These are phyloP conservation scores for Melipona beecheii DNA, from an alignment of 2,888 invertebrate species.

Conservation along the genomic window DNA sequence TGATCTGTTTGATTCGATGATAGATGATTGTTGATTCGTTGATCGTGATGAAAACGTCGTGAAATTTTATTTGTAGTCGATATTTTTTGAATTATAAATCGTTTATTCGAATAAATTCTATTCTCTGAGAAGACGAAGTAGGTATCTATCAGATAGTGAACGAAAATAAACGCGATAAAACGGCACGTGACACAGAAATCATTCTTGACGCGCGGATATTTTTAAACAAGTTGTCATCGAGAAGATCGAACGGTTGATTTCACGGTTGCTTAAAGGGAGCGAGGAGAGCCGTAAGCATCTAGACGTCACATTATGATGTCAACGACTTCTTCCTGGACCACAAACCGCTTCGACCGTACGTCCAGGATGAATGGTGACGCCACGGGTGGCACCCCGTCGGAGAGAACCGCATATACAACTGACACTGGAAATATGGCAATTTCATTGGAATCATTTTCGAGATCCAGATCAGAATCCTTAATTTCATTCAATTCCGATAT, in stretches of 20 bases:
- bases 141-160: neutral
- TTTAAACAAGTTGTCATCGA: constrained; percentile 59
- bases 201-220: constrained; percentile 24
- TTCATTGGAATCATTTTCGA: constrained; percentile 55
- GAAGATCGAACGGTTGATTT: constrained; percentile 67
- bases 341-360: constrained; percentile 61
- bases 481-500: neutral
- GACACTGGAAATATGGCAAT: constrained; percentile 72
- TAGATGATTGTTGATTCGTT: neutral
- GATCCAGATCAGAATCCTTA: neutral
- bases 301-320: constrained; percentile 74
- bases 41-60: too few species aligned
- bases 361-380: constrained; percentile 71
- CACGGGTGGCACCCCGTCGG: constrained; percentile 68
- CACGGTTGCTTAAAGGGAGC: constrained; percentile 30
- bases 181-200: constrained; percentile 6
- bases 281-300: constrained; percentile 32
- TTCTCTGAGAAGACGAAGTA: too few species aligned
- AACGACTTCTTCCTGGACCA: constrained; percentile 72
- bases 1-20: too few species aligned
- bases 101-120: too few species aligned
- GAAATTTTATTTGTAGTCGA: neutral
- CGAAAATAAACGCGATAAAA: neutral
- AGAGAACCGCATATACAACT: constrained; percentile 57
- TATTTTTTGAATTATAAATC: too few species aligned